phyloP scores from a whole-genome alignment of 2,888 invertebrate species.

The Hetaerina titia region DNA sequence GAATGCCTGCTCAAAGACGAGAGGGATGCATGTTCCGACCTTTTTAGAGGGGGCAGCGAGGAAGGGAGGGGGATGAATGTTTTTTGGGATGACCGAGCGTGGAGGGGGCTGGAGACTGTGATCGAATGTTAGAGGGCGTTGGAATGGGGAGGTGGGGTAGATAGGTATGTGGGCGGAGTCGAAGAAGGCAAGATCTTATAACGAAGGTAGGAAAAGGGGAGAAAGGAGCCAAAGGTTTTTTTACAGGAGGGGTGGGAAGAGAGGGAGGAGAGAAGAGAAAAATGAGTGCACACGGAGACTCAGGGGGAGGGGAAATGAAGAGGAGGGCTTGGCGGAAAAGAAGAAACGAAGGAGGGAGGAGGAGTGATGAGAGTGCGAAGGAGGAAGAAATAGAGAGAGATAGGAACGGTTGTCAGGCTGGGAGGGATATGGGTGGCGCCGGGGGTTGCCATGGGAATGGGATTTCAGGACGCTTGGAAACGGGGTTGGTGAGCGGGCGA shows the following conservation, averaged over 20 bases:
- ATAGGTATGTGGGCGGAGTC: slow-evolving; percentile 7
- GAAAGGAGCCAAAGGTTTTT: not conserved
- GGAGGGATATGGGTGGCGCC: not conserved
- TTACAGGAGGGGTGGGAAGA: not conserved
- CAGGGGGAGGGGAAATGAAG: not conserved
- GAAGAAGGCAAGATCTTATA: not conserved
- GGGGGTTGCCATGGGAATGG: slow-evolving; percentile 17
- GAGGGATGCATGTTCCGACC: not conserved
- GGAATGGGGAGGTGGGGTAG: not conserved
- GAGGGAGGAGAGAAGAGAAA: not conserved
- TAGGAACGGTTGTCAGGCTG: not conserved
- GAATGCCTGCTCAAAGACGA: not conserved
- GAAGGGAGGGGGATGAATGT: slow-evolving; percentile 6
- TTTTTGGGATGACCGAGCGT: not conserved
- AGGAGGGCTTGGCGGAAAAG: not conserved
- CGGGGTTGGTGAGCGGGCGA: not conserved
- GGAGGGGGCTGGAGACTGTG: not conserved
- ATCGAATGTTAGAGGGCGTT: not conserved
- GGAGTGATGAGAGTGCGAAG: not conserved
- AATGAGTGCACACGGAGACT: not conserved
- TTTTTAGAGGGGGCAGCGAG: not conserved
- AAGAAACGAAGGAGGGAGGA: not conserved
- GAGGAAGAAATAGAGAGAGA: not conserved
- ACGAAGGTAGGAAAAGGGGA: not conserved
- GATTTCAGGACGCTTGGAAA: not conserved